A percentile compares a stretch with the other conserved stretches of the same genome.
Conservation (phyloP, 1,140 invertebrate species). For the Drosophila mojavensis region DNA sequence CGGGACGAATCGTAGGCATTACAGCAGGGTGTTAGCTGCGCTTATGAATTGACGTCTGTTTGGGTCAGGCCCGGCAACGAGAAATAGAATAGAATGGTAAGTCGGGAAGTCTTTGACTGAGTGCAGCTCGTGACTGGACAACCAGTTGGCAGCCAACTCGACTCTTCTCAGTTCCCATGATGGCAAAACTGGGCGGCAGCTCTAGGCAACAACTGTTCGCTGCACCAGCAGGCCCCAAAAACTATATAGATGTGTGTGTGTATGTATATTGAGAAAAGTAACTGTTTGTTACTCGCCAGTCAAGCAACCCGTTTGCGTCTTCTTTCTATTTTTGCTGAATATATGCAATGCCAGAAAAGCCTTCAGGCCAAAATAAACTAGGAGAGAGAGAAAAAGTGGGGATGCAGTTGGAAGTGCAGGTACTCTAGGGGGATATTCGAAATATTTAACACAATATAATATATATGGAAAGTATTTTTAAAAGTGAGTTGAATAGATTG, state of each 20-base stretch:
- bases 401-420: neutral
- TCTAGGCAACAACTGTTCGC: constrained; percentile 25
- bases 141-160: constrained; percentile 53
- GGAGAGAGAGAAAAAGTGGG: neutral
- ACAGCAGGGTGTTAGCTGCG: constrained; percentile 10
- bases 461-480: no score
- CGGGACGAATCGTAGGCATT: neutral
- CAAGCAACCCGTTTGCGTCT: constrained; percentile 75
- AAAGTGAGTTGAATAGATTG: no score
- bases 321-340: constrained; percentile 64
- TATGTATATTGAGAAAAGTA: constrained; percentile 61
- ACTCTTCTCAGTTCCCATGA: constrained; percentile 38
- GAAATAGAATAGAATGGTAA: constrained; percentile 62
- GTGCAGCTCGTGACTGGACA: constrained; percentile 71
- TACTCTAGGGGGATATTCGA: neutral
- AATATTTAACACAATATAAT: no score
- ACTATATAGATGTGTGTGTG: constrained; percentile 41
- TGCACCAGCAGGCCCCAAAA: constrained; percentile 48
- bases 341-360: constrained; percentile 32
- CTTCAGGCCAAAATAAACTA: constrained; percentile 29
- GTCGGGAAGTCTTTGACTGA: constrained; percentile 41
- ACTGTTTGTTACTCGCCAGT: constrained; percentile 70
- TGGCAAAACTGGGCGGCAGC: constrained; percentile 60
- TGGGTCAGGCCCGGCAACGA: constrained; percentile 37
- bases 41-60: constrained; percentile 72